Conservation (phyloP, 1,140 invertebrate genomes). For the Caerostris darwini region DNA sequence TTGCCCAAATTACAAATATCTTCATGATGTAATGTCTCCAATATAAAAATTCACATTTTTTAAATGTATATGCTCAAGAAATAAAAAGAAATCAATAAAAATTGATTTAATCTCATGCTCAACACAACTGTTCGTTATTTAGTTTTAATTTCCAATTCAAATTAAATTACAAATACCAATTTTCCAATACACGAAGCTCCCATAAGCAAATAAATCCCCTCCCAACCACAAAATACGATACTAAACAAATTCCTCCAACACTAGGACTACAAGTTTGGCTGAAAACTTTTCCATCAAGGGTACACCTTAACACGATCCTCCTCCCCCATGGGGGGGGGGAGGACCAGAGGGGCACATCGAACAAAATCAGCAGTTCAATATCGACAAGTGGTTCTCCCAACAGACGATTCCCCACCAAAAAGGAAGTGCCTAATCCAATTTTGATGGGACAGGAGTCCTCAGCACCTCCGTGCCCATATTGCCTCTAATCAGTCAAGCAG, state of each 20-base stretch:
- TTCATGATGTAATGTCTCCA: no score
- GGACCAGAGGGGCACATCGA: not conserved
- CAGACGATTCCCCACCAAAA: not conserved
- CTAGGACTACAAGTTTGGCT: not conserved
- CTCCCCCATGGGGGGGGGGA: no score
- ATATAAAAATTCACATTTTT: no score
- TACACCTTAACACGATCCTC: constrained; percentile 13
- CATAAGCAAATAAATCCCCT: not conserved
- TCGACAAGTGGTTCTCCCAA: constrained; percentile 46
- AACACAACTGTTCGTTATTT: no score
- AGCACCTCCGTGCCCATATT: constrained; percentile 43
- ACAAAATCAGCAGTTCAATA: constrained; percentile 49
- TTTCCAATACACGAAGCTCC: not conserved
- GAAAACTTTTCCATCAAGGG: not conserved
- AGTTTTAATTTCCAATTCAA: not conserved
- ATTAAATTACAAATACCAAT: not conserved
- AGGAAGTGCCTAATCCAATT: constrained; percentile 36
- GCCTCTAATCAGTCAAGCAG: constrained; percentile 61
- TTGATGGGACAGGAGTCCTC: constrained; percentile 31
- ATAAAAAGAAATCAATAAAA: no score
- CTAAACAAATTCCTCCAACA: not conserved
- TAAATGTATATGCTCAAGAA: no score
- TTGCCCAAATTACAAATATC: no score
- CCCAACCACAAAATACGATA: not conserved
- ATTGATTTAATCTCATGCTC: no score